phyloP scores from a whole-genome alignment of 2,888 invertebrate species.

The Zaprionus obscuricornis region DNA sequence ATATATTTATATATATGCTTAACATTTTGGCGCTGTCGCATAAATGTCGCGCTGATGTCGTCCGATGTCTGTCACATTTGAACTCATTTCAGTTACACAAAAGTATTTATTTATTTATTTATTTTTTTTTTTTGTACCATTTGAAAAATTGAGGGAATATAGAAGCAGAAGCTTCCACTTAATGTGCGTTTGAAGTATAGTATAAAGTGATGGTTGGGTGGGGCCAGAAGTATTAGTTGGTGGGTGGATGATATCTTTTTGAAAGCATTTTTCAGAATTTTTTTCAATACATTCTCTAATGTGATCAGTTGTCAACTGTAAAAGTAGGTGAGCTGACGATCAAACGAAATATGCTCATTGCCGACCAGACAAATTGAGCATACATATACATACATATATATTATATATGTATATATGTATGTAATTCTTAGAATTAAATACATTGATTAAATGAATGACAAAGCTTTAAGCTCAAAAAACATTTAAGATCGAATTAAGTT shows the following conservation, averaged over 20 bases:
- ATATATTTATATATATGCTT: constrained; percentile 1
- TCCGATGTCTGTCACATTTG: constrained; percentile 45
- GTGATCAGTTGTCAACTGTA: constrained; percentile 25
- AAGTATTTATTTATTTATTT: constrained; percentile 34
- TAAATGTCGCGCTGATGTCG: no score
- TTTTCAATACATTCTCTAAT: no score
- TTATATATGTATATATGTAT: constrained; percentile 4
- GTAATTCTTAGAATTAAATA: no score
- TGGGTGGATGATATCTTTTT: constrained; percentile 6
- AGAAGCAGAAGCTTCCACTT: constrained; percentile 22
- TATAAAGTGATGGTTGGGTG: constrained; percentile 11
- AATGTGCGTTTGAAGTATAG: no score
- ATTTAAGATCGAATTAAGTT: no score
- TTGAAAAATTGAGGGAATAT: constrained; percentile 11
- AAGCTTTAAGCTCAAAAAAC: no score
- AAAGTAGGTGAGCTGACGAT: constrained; percentile 35
- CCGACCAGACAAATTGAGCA: no score
- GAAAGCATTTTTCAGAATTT: constrained; percentile 48
- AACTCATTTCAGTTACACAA: constrained; percentile 50
- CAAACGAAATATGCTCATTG: constrained; percentile 25
- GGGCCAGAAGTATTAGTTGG: not conserved
- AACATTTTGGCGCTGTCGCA: constrained; percentile 34
- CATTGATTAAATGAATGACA: no score
- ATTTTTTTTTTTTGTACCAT: no score
- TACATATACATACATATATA: constrained; percentile 2